A percentile compares a stretch with the other conserved stretches of the same genome.
Evolutionary conservation across 2,888 invertebrate species (phyloP).

Genomic region (Formica aserva): DNA sequence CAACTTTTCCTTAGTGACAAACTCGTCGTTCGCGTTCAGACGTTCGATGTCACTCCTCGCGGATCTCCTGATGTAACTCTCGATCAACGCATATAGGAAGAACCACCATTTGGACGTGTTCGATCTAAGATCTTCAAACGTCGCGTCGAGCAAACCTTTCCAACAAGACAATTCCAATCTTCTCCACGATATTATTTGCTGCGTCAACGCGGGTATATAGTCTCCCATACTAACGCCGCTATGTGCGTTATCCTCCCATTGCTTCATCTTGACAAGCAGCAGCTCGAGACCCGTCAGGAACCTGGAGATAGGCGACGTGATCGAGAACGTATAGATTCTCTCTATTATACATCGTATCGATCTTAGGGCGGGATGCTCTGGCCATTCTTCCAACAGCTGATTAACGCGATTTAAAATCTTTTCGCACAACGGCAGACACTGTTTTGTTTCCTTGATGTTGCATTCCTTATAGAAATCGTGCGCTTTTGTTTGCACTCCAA

Average conservation of each 20-base stretch:
- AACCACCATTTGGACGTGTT: slow-evolving; percentile 96
- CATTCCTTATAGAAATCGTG: slow-evolving; percentile 94
- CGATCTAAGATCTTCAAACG: slow-evolving; percentile 89
- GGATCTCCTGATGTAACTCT: slow-evolving; percentile 87
- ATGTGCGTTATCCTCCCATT: slow-evolving; percentile 97
- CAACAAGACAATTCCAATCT: slow-evolving; percentile 95
- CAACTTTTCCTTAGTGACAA: slow-evolving; percentile 84
- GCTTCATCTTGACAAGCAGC: slow-evolving; percentile 93
- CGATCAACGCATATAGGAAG: slow-evolving; percentile 91
- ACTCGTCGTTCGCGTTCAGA: slow-evolving; percentile 54
- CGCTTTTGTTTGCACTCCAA: slow-evolving; percentile 62
- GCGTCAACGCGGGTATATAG: slow-evolving; percentile 91
- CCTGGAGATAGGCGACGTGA: slow-evolving; percentile 94
- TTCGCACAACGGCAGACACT: slow-evolving; percentile 90
- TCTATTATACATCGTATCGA: slow-evolving; percentile 91
- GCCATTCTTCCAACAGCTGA: slow-evolving; percentile 92
- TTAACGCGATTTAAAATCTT: slow-evolving; percentile 88
- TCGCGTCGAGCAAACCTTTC: slow-evolving; percentile 92
- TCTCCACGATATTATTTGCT: slow-evolving; percentile 96
- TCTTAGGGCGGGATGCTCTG: slow-evolving; percentile 95
- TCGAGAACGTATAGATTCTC: slow-evolving; percentile 90
- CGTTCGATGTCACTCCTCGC: neutral
- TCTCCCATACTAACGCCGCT: slow-evolving; percentile 93
- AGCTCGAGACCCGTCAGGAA: slow-evolving; percentile 97
- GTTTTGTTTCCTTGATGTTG: slow-evolving; percentile 92